Base-by-base conservation (phyloP, 2,888 invertebrate species). In the Ptychoptera contaminata region DNA sequence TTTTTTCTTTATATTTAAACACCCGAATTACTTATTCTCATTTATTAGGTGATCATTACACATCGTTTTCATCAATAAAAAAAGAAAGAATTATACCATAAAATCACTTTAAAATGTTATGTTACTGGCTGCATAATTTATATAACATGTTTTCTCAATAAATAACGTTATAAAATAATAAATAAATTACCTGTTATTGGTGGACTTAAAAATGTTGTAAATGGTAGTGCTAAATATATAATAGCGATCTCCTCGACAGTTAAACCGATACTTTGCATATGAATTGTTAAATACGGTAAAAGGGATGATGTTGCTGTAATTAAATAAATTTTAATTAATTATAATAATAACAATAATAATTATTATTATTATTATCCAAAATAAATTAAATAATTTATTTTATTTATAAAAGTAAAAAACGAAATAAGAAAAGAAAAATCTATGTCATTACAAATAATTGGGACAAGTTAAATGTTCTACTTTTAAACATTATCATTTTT, bases 231-330 rank as follows among this genome's bases (percentile, higher is more conserved):
- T 55, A 88, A 72, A 67, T 88, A 90, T 54, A 90, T 83, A 57
- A 87, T 78, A 44, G 86, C 85, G 49, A 87, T 84, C 69, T 91
- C 86, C 55, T 84, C 81, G 51, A 88, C 80, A 40, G 83, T 82
- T 47, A 91, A 70, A 48, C 90, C 90, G 59, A 90, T 79, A 57
- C 84, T 65, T 65, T 84, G 85, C 90, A 91, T 90, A 67, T 88
- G 90, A 52, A 91, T 81, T 2, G 88, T 84, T 56, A 91, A 67
- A 62, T 87, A 91, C 0, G 91, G 90, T 46, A 90, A 66, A 43
- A 91, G 70, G 8, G 84, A 83, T 43, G 87, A 85, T 32, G 85
- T 82, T 42, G 85, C 88, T 81, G 62, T 29, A 70, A 71, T 50
- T 51, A 46, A 52, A 43, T 43, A 42, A 44, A 32, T 29, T 9